These are phyloP conservation scores for Pheosia gnoma DNA, from an alignment of 2,888 invertebrate species.

Conservation along the genomic window DNA sequence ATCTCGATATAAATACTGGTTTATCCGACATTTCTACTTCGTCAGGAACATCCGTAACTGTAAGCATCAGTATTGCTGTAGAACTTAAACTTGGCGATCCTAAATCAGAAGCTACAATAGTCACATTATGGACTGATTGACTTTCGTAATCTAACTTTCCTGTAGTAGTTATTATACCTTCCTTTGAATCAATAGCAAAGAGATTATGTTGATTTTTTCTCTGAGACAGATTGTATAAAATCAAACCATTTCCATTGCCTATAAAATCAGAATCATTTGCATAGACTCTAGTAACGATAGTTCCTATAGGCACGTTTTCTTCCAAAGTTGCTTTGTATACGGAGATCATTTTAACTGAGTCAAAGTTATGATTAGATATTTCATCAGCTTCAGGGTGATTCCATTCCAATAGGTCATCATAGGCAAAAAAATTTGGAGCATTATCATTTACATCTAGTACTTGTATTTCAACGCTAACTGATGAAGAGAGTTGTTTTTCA, in stretches of 20 bases:
- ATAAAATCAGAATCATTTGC: slow-evolving; percentile 94
- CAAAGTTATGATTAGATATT: slow-evolving; percentile 79
- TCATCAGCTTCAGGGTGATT: slow-evolving; percentile 76
- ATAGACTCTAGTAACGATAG: slow-evolving; percentile 88
- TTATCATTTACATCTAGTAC: slow-evolving; percentile 94
- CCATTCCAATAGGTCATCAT: slow-evolving; percentile 85
- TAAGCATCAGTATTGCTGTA: slow-evolving; percentile 88
- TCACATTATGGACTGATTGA: slow-evolving; percentile 87
- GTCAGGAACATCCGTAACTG: slow-evolving; percentile 87
- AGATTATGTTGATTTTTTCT: slow-evolving; percentile 85
- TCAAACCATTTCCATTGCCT: slow-evolving; percentile 94
- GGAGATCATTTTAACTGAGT: slow-evolving; percentile 84
- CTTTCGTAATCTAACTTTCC: slow-evolving; percentile 89
- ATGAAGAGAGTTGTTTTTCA: slow-evolving; percentile 85
- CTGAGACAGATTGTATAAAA: slow-evolving; percentile 90
- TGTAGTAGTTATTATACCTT: slow-evolving; percentile 91
- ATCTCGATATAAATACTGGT: slow-evolving; percentile 86
- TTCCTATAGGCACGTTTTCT: slow-evolving; percentile 90
- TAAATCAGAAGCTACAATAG: slow-evolving; percentile 92
- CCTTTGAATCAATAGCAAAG: slow-evolving; percentile 93
- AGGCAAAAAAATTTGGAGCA: slow-evolving; percentile 90
- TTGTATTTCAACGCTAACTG: slow-evolving; percentile 91
- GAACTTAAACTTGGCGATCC: slow-evolving; percentile 93
- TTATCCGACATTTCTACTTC: slow-evolving; percentile 75
- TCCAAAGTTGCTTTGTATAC: slow-evolving; percentile 90